phyloP scores from a whole-genome alignment of 2,888 invertebrate genomes.

The Amphimallon solstitiale region DNA sequence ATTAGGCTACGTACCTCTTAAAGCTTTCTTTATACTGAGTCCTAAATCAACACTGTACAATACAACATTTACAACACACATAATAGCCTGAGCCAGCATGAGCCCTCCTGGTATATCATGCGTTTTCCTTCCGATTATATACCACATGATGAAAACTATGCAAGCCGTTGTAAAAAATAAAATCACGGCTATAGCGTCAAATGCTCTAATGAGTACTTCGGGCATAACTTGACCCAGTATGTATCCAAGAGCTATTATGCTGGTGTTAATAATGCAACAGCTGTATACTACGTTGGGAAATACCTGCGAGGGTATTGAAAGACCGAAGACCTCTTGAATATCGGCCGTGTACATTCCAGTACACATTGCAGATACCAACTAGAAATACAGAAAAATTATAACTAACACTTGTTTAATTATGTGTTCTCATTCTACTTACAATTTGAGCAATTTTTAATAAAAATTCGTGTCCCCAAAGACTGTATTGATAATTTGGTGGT shows the following conservation, averaged over 20 bases:
- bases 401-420: background rate
- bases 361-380: constrained; percentile 51
- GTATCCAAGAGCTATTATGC: constrained; percentile 55
- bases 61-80: constrained; percentile 47
- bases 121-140: constrained; percentile 38
- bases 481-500: constrained; percentile 41
- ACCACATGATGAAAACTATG: constrained; percentile 46
- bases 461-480: constrained; percentile 49
- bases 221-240: constrained; percentile 55
- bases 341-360: constrained; percentile 53
- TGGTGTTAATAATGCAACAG: constrained; percentile 54
- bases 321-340: constrained; percentile 33
- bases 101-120: constrained; percentile 39
- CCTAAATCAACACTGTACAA: constrained; percentile 49
- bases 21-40: constrained; percentile 45
- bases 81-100: constrained; percentile 45
- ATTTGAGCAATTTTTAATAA: constrained; percentile 51
- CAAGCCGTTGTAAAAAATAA: constrained; percentile 52
- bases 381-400: constrained; percentile 33
- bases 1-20: too few relatives aligned
- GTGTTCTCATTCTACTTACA: constrained; percentile 44
- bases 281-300: constrained; percentile 56
- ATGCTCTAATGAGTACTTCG: constrained; percentile 54
- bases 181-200: constrained; percentile 52
- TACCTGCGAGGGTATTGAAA: constrained; percentile 51